Base-by-base conservation (phyloP, 2,797 vertebrate species). In the Coilia nasus region DNA sequence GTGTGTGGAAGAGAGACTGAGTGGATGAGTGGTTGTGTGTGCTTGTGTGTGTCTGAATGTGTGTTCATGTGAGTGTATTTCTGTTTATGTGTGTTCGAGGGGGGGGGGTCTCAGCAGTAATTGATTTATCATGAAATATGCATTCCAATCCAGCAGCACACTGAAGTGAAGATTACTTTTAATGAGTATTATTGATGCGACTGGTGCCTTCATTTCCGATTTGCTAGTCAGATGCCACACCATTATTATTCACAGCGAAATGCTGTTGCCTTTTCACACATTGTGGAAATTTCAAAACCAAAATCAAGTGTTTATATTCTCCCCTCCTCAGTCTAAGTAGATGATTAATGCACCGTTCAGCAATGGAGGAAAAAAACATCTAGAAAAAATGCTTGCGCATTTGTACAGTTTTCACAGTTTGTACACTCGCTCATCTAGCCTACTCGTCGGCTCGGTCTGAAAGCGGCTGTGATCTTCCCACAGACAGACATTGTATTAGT, bases 101-200 rank as follows among this genome's bases (percentile, higher is more conserved):
- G 21, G 57, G 21, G 57, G 7, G 57, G 19, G 57, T 44, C 35
- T 41, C 17, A 44, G 71, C 71, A 78, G 71, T 78, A 78, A 78
- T 78, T 78, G 31, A 78, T 78, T 78, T 78, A 78, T 78, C 35
- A 85, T 64, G 57, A 85, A 81, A 81, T 46, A 78, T 78, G 71
- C 71, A 78, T 78, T 21, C 6, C 31, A 78, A 78, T 78, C 31
- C 71, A 78, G 19, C 19, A 19, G 71, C 19, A 78, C 17, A 78
- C 31, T 78, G 31, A 78, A 78, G 31, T 44, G 31, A 78, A 78
- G 71, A 71, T 84, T 82, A 81, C 71, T 85, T 64, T 67, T 46
- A 81, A 85, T 81, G 80, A 35, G 75, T 57, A 64, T 81, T 60
- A 85, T 85, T 81, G 60, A 81, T 84, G 83, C 50, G 62, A 47